Evolutionary conservation across 2,113 vertebrate species (phyloP), one percentile per base, ranked within the genome.

Genomic region (Ammodytes marinus): DNA sequence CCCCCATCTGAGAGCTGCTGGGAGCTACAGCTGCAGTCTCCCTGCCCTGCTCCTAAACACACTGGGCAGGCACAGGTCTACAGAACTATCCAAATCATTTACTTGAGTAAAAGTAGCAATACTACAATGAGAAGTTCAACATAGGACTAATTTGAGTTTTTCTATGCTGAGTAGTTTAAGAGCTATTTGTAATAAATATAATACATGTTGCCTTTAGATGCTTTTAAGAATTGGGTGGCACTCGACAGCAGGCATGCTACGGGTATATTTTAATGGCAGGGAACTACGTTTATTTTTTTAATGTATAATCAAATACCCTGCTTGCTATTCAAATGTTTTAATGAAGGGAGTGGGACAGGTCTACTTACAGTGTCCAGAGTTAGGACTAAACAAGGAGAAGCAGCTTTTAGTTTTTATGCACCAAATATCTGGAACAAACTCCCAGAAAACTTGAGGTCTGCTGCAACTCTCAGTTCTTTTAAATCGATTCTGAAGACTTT

Each of bases 11-110:
- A 72, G 58, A 43, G 61, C 75, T 75, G 80, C 74, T 82, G 79
- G 80, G 80, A 86, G 47, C 67, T 58, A 66, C 40, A 78, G 50
- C 74, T 50, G 52, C 68, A 80, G 74, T 46, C 68, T 47, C 74
- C 47, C 70, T 42, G 68, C 19, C 77, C 42, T 9, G 12, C 65
- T 79, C 65, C 74, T 72, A 80, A 86, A 87, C 64, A 80, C 73
- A 73, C 35, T 71, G 71, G 73, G 40, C 7, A 6, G 39, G 39
- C 71, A 73, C 57, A 64, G 40, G 59, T 35, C 52, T 9, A 47
- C 55, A 63, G 6, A 73, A 2, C 0, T 8, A 27, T 35, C 43
- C 4, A 59, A 2, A 39, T 14, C 10, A 1, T 57, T 57, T 13
- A 49, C 69, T 57, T 8, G 14, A 54, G 37, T 54, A 43, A 65